These are phyloP conservation scores for Myotis lucifugus DNA, from an alignment of 2,113 vertebrate species.

Conservation along the genomic window DNA sequence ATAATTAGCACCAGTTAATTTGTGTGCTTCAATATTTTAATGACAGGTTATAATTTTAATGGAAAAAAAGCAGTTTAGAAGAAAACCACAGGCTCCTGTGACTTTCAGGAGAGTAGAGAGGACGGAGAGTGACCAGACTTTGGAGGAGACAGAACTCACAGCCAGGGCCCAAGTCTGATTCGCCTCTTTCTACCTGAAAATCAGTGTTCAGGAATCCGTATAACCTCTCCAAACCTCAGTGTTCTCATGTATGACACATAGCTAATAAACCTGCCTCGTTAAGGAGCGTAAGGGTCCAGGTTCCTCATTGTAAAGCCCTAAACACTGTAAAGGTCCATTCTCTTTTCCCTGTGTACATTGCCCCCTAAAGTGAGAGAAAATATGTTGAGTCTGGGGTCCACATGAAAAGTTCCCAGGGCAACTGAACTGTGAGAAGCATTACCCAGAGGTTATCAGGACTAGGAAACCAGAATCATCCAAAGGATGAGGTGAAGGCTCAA, in stretches of 20 bases:
- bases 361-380: not conserved
- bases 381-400: not conserved
- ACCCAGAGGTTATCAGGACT: not conserved
- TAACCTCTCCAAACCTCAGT: not conserved
- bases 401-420: not conserved
- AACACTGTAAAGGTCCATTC: not conserved
- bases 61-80: slow-evolving; percentile 59
- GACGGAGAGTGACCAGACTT: not conserved
- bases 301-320: not conserved
- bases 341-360: not conserved
- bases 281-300: not conserved
- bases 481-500: not conserved
- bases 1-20: slow-evolving; percentile 74
- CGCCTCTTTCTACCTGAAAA: not conserved
- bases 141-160: not conserved
- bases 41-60: slow-evolving; percentile 72
- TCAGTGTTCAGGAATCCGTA: not conserved
- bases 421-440: not conserved
- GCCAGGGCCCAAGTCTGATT: not conserved
- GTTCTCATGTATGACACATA: not conserved
- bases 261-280: not conserved
- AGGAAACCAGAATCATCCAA: not conserved
- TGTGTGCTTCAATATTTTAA: slow-evolving; percentile 76
- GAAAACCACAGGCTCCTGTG: slow-evolving; percentile 35
- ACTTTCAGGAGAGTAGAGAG: not conserved